phyloP scores from a whole-genome alignment of 2,113 vertebrate genomes.

The Cryptomyrus ogoouensis region DNA sequence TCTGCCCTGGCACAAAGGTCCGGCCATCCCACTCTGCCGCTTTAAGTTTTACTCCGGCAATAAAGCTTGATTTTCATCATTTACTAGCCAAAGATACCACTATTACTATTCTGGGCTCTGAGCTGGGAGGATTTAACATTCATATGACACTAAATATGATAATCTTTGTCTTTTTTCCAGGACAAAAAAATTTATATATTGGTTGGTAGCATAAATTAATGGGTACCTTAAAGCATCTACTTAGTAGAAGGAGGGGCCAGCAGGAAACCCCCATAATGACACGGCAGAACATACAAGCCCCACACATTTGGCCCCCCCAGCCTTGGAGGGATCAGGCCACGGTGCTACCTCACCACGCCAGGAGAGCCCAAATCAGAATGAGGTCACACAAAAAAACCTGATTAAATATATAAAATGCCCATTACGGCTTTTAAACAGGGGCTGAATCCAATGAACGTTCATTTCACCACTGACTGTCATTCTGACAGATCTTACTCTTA shows the following conservation, averaged over 20 bases:
- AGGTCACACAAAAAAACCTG: background rate
- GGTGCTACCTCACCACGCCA: background rate
- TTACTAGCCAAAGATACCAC: background rate
- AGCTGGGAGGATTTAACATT: background rate
- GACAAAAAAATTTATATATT: background rate
- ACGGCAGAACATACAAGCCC: background rate
- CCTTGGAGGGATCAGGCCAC: background rate
- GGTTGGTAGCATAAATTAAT: background rate
- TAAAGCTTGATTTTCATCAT: background rate
- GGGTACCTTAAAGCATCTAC: background rate
- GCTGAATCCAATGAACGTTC: constrained; percentile 31
- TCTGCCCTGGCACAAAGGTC: background rate
- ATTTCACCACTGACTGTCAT: constrained; percentile 43
- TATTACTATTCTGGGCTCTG: background rate
- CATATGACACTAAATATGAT: background rate
- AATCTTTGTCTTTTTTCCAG: background rate
- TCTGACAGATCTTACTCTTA: constrained; percentile 54
- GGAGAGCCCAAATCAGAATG: background rate
- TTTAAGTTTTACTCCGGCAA: background rate
- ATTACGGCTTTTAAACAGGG: background rate
- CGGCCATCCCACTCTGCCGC: background rate
- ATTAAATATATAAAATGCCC: background rate
- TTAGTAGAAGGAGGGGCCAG: background rate
- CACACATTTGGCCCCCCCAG: background rate
- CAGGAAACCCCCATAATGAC: background rate